Conservation (phyloP, 2,888 invertebrate genomes). For the Drosophila buzzatii region DNA sequence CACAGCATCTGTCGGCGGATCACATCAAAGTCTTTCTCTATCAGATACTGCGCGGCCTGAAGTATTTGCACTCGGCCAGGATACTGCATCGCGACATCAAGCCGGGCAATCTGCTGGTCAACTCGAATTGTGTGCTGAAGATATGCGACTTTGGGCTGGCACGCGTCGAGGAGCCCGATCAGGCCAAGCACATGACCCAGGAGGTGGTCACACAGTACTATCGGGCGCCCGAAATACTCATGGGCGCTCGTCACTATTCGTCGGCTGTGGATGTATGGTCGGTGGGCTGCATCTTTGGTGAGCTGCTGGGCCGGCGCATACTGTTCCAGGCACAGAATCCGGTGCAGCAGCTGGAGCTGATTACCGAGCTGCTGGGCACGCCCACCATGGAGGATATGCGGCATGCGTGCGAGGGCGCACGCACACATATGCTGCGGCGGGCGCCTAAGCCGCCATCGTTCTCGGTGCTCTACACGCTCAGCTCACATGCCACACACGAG, state of each 20-base stretch:
- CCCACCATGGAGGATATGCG: conserved; percentile 98
- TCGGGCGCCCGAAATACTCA: conserved; percentile 98
- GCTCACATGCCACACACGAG: conserved; percentile 97
- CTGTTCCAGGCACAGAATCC: conserved; percentile 99
- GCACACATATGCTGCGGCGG: conserved; percentile 94
- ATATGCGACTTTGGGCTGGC: conserved; percentile 99
- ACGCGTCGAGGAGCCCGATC: conserved; percentile 97
- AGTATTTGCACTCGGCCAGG: conserved; percentile 99
- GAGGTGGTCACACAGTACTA: conserved; percentile 99
- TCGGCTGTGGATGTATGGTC: conserved; percentile 99
- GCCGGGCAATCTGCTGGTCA: conserved; percentile 99
- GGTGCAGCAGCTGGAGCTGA: conserved; percentile 98
- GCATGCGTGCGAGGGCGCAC: conserved; percentile 98
- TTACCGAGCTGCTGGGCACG: conserved; percentile 98
- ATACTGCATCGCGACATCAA: conserved; percentile 99
- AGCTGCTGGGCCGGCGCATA: conserved; percentile 96
- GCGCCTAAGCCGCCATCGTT: conserved; percentile 95
- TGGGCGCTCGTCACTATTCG: conserved; percentile 99
- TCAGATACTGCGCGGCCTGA: conserved; percentile 99
- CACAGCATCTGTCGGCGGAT: conserved; percentile 99
- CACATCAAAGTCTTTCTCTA: conserved; percentile 99
- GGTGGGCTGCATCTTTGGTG: conserved; percentile 99
- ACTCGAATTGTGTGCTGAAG: conserved; percentile 99
- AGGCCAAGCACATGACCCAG: conserved; percentile 98
- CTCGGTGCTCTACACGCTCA: conserved; percentile 95